Percentiles rank a stretch among this genome's conserved stretches.
Evolutionary conservation across 2,888 invertebrate genomes (phyloP).

Genomic region (Cataglyphis livida): DNA sequence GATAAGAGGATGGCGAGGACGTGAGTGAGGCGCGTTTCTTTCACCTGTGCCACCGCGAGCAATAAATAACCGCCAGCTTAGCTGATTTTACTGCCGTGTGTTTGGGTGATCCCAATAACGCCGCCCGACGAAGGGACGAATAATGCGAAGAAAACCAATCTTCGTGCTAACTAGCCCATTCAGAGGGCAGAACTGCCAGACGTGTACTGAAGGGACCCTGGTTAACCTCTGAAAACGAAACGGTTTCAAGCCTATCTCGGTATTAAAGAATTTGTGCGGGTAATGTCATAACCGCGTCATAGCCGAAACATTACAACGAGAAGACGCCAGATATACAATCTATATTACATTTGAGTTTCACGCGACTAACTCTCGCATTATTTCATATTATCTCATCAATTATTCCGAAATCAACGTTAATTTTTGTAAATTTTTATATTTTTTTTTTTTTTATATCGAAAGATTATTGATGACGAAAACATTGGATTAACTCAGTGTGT

Average conservation of each 20-base stretch:
- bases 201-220: conserved; percentile 80
- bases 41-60: conserved; percentile 84
- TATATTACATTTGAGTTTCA: neutral
- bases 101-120: conserved; percentile 83
- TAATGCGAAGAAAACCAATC: conserved; percentile 84
- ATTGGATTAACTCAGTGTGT: neutral
- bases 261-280: conserved; percentile 71
- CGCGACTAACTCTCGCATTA: neutral
- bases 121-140: conserved; percentile 77
- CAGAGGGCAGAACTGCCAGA: conserved; percentile 78
- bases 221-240: conserved; percentile 82
- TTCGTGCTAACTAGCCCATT: conserved; percentile 85
- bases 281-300: conserved; percentile 64
- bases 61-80: conserved; percentile 85
- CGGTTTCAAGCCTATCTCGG: conserved; percentile 73
- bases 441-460: neutral
- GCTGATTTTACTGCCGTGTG: conserved; percentile 84
- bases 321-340: neutral
- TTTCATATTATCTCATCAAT: neutral
- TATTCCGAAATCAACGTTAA: neutral
- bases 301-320: conserved; percentile 55
- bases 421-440: neutral
- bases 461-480: neutral
- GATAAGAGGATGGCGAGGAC: conserved; percentile 39
- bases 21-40: conserved; percentile 76